A percentile compares a stretch with the other conserved stretches of the same genome.
phyloP scores from a whole-genome alignment of 2,888 invertebrate species.

The Elegia similella region DNA sequence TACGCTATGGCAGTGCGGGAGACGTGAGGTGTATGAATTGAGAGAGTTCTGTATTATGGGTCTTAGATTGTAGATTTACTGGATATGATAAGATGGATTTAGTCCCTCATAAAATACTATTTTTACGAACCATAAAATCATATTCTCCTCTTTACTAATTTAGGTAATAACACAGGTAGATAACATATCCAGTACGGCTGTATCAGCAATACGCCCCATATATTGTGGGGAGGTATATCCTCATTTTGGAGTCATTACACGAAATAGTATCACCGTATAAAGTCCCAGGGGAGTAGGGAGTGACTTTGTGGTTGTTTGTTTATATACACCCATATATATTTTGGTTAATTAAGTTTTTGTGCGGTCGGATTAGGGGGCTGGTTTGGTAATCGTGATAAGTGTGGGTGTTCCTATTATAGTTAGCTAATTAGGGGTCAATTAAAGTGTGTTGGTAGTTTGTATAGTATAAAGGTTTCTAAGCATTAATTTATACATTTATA shows the following conservation, averaged over 20 bases:
- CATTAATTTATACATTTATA: too few species aligned
- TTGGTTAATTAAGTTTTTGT: slow-evolving; percentile 80
- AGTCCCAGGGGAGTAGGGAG: slow-evolving; percentile 69
- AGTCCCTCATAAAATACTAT: neutral
- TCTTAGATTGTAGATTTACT: slow-evolving; percentile 32
- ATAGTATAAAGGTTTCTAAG: too few species aligned
- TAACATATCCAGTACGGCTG: slow-evolving; percentile 38
- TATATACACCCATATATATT: slow-evolving; percentile 73
- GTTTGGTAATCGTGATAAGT: slow-evolving; percentile 54
- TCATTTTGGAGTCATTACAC: slow-evolving; percentile 81
- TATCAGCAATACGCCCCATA: slow-evolving; percentile 43
- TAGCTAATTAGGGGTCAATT: neutral
- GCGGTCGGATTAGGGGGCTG: slow-evolving; percentile 62
- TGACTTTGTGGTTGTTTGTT: slow-evolving; percentile 70
- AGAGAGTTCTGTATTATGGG: slow-evolving; percentile 53
- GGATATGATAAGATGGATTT: slow-evolving; percentile 31
- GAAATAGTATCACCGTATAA: slow-evolving; percentile 78
- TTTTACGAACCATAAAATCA: neutral
- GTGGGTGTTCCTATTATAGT: slow-evolving; percentile 20
- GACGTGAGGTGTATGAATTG: slow-evolving; percentile 77
- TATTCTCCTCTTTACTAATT: neutral
- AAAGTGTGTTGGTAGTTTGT: neutral
- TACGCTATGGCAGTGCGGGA: slow-evolving; percentile 58
- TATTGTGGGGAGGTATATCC: slow-evolving; percentile 69
- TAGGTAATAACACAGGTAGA: neutral